Percentiles rank a stretch among this genome's conserved stretches.
These are phyloP conservation scores for Tortricodes alternella DNA, from an alignment of 2,888 invertebrate species.

Conservation along the genomic window DNA sequence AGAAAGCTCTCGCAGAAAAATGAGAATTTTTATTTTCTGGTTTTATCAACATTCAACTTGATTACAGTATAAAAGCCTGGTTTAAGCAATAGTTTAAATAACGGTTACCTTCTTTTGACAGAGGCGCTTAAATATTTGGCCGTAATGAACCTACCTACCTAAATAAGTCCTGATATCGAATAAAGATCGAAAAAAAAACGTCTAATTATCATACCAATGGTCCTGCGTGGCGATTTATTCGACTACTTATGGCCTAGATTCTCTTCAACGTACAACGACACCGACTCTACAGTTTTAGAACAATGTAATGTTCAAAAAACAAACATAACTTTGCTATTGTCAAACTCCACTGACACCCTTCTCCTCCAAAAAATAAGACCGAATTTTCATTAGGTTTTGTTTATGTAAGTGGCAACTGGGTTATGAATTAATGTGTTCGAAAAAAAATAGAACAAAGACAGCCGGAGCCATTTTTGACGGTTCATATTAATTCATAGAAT, in stretches of 20 bases:
- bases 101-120: no score
- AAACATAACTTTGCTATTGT: background rate
- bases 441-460: slow-evolving; percentile 43
- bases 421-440: slow-evolving; percentile 18
- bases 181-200: background rate
- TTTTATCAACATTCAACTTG: no score
- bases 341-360: background rate
- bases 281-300: slow-evolving; percentile 34
- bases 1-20: no score
- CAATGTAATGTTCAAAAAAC: slow-evolving; percentile 17
- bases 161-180: slow-evolving; percentile 9
- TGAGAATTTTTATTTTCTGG: no score
- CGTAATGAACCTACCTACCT: background rate
- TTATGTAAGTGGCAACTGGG: background rate
- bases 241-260: slow-evolving; percentile 40
- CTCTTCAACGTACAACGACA: slow-evolving; percentile 44
- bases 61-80: no score
- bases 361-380: background rate
- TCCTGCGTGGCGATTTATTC: slow-evolving; percentile 38
- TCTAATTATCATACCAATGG: slow-evolving; percentile 33
- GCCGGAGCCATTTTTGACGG: slow-evolving; percentile 38
- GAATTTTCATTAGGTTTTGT: background rate
- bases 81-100: no score
- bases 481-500: slow-evolving; percentile 36
- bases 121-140: background rate